Conservation (phyloP, 2,797 vertebrate species). For the Poeciliopsis turneri region DNA sequence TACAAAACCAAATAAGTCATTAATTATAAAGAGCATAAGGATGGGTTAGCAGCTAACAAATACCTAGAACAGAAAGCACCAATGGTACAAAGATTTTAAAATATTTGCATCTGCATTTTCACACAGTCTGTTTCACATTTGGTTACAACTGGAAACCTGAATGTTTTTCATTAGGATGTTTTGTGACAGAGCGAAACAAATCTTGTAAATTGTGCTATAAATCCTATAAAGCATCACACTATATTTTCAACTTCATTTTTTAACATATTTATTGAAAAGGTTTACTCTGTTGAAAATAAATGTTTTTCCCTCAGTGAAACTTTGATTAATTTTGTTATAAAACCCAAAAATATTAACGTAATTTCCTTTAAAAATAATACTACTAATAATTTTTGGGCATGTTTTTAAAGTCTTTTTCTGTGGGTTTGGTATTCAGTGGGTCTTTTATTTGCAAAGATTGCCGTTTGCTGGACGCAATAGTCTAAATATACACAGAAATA, state of each 20-base stretch:
- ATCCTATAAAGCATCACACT: not conserved
- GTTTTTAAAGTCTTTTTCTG: not conserved
- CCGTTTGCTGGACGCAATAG: no score
- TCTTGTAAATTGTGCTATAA: not conserved
- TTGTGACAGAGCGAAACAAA: not conserved
- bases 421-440: not conserved
- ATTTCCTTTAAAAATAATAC: not conserved
- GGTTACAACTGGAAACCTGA: no score
- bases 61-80: no score
- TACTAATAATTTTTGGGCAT: no score
- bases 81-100: no score
- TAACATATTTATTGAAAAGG: not conserved
- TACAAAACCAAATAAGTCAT: no score
- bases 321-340: not conserved
- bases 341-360: not conserved
- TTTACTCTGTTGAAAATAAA: not conserved
- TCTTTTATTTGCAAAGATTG: not conserved
- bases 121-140: no score
- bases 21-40: no score
- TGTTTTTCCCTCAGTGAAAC: not conserved
- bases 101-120: no score
- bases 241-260: not conserved
- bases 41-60: no score
- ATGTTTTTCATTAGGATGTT: no score
- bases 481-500: no score